Evolutionary conservation across 37 sponge, comb jelly and placozoan genomes (phyloP), one percentile per base, ranked within the genome.

Genomic region (Oscarella lobularis): DNA sequence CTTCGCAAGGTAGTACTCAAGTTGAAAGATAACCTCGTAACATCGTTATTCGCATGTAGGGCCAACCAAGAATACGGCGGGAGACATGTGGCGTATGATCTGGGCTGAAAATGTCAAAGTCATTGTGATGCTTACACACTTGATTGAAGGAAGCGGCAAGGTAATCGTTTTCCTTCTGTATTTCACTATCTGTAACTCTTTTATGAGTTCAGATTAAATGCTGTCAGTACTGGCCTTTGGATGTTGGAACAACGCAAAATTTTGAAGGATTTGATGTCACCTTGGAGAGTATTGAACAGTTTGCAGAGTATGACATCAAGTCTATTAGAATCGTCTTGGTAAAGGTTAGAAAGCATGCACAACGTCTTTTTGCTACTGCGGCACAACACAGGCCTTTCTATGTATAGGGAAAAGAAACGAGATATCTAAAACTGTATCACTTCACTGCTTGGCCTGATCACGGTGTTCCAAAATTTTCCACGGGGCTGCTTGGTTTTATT

Each of bases 41-140:
- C n/a, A n/a, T n/a, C n/a, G n/a, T n/a, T 3, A 1, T 31, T 31
- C 33, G 32, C 34, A 32, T 48, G n/a, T 54, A 87, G 88, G 85
- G 38, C 89, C 89, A 1, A 37, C 79, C 3, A 72, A 81, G 2
- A 38, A 48, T 0, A 88, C 89, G 20, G 41, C 82, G 9, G 76
- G 75, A 39, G 89, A 84, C 85, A 81, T 81, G 74, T 88, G 89
- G 89, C 78, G 81, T 39, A 36, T 84, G 33, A 38, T 88, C 2
- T 88, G 89, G 89, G 82, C 83, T 69, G 85, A 88, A 75, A 68
- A 67, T 6, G 66, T 79, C 9, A 72, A 79, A 29, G 54, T 75
- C 39, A 79, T 88, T 35, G 89, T 85, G 67, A 88, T 89, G 90
- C 69, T 89, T 29, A 89, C 90, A 71, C 81, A 85, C 66, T 31